Base-by-base conservation (phyloP, 2,113 vertebrate genomes). In the Planiliza haematocheilus region DNA sequence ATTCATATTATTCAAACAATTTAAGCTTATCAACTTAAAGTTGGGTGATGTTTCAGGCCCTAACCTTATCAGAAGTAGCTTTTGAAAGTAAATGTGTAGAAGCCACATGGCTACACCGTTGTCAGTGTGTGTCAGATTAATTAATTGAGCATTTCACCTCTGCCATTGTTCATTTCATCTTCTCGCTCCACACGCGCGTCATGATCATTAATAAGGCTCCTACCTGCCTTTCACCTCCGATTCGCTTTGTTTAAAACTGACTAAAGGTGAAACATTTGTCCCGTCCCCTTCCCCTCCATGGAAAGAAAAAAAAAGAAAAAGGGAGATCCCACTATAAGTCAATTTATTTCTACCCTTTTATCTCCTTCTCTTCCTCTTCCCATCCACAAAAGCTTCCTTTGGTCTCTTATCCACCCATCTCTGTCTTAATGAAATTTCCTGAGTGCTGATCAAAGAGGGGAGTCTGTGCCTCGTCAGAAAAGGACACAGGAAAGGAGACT, bases 341-440 rank as follows among this genome's bases (percentile, higher is more conserved):
- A 58, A 50, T 65, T 58, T 70, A 17, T 59, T 51, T 39, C 18
- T 62, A 12, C 63, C 58, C 75, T 81, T 88, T 84, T 75, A 79
- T 83, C 87, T 76, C 42, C 21, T 18, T 63, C 67, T 58, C 78
- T 76, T 81, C 70, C 79, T 72, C 66, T 70, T 72, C 51, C 60
- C 77, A 49, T 78, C 79, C 65, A 62, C 77, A 70, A 79, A 87
- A 89, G 82, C 83, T 83, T 74, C 83, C 74, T 86, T 75, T 82
- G 56, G 34, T 77, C 76, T 77, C 70, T 84, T 84, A 83, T 90
- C 87, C 86, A 52, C 53, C 67, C 85, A 81, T 89, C 88, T 88
- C 71, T 45, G 71, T 81, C 75, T 84, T 90, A 86, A 90, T 87
- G 85, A 89, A 82, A 91, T 89, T 88, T 91, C 87, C 89, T 92